Conservation (phyloP, 2,113 vertebrate species). For the Orycteropus afer region DNA sequence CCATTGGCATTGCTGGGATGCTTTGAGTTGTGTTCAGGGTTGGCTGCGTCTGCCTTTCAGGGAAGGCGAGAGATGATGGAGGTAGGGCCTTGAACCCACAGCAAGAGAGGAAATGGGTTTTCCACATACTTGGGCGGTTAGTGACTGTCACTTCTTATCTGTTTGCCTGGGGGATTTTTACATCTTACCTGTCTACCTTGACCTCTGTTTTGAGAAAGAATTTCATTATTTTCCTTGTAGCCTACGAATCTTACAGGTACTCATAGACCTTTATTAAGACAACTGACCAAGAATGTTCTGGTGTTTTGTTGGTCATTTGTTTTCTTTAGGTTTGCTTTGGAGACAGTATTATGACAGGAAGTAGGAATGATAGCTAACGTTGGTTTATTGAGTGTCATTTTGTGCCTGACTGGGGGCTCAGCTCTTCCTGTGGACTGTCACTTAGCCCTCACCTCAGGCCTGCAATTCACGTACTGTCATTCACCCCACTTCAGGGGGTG, state of each 20-base stretch:
- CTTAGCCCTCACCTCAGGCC: background rate
- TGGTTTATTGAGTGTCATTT: background rate
- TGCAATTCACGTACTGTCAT: background rate
- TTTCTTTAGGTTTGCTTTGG: conserved; percentile 41
- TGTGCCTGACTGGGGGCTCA: background rate
- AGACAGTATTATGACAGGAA: conserved; percentile 1
- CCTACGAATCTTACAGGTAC: background rate
- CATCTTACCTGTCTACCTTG: background rate
- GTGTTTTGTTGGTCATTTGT: background rate
- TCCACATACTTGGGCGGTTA: background rate
- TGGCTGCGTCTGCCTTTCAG: background rate
- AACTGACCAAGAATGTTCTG: background rate
- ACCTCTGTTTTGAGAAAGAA: conserved; percentile 14
- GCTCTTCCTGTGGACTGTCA: background rate
- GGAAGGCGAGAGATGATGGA: background rate
- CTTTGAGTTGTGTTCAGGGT: background rate
- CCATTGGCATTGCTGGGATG: background rate
- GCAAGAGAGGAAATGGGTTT: background rate
- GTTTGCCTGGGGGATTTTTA: background rate
- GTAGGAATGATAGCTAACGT: background rate
- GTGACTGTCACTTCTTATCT: background rate
- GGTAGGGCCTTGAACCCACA: background rate
- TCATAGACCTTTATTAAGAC: background rate
- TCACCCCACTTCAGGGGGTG: background rate
- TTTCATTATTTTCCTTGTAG: background rate